These are phyloP conservation scores for Xenopus laevis DNA, from an alignment of 2,113 vertebrate species.

Conservation along the genomic window DNA sequence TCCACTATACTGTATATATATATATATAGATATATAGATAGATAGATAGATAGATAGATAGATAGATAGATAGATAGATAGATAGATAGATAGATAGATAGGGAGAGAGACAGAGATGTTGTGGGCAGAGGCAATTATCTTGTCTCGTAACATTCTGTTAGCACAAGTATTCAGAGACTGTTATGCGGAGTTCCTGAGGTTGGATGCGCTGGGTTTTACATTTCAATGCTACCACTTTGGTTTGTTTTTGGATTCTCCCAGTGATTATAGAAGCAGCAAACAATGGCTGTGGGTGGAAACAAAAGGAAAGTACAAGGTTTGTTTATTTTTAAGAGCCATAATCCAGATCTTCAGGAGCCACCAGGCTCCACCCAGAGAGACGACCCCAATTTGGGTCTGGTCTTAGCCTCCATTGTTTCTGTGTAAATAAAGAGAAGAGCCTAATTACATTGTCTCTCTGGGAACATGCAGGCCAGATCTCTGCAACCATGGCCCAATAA, in stretches of 20 bases:
- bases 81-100: too few relatives aligned
- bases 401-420: conserved; percentile 15
- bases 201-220: conserved; percentile 43
- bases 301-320: conserved; percentile 52
- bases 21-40: too few relatives aligned
- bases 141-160: conserved; percentile 2
- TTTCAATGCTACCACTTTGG: conserved; percentile 53
- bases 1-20: too few relatives aligned
- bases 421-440: conserved; percentile 23
- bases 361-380: conserved; percentile 44
- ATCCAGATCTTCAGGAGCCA: conserved; percentile 52
- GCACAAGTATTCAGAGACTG: conserved; percentile 1
- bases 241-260: conserved; percentile 57
- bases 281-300: conserved; percentile 52
- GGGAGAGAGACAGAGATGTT: too few relatives aligned
- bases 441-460: conserved; percentile 17
- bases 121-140: too few relatives aligned
- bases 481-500: too few relatives aligned
- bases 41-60: too few relatives aligned
- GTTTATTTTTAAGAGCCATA: conserved; percentile 54
- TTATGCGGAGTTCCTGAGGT: background rate
- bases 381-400: background rate
- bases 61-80: too few relatives aligned
- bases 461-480: background rate
- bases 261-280: conserved; percentile 52